Evolutionary conservation across 2,888 invertebrate species (phyloP).

Genomic region (Caenorhabditis becei): DNA sequence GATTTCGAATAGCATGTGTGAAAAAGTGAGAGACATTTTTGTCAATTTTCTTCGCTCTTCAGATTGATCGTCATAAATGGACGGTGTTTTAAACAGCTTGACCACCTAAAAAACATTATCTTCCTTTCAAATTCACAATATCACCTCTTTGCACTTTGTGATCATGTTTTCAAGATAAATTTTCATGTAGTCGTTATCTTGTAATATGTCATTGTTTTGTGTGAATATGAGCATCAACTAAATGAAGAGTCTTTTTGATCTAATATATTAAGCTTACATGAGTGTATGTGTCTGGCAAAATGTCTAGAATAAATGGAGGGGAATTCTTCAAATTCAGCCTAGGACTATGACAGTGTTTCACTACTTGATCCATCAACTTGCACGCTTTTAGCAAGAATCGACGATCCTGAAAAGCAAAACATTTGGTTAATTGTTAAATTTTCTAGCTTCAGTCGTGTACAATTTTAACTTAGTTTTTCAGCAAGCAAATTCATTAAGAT

Average conservation of each 20-base stretch:
- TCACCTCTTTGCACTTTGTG: conserved; percentile 96
- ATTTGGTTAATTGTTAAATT: too few relatives aligned
- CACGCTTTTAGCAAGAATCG: conserved; percentile 73
- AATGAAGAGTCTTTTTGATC: conserved; percentile 1
- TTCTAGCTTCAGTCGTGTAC: too few relatives aligned
- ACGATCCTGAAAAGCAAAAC: conserved; percentile 75
- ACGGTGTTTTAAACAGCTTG: conserved; percentile 90
- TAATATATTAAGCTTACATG: conserved; percentile 83
- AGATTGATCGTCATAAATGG: conserved; percentile 95
- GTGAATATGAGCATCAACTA: conserved; percentile 72
- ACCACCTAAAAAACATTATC: conserved; percentile 84
- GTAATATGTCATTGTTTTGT: conserved; percentile 78
- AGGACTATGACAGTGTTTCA: conserved; percentile 97
- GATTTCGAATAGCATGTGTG: conserved; percentile 87
- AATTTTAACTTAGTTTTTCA: too few relatives aligned
- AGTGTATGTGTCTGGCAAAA: conserved; percentile 98
- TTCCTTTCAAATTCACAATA: background rate
- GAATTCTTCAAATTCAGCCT: conserved; percentile 94
- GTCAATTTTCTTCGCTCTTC: conserved; percentile 95
- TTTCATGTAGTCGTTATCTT: conserved; percentile 93
- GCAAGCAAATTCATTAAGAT: too few relatives aligned
- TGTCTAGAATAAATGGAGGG: conserved; percentile 98
- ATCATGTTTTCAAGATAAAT: conserved; percentile 98
- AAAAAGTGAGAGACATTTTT: conserved; percentile 95
- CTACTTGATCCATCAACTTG: conserved; percentile 85